Evolutionary conservation across 2,113 vertebrate species (phyloP).

Genomic region (Thomomys bottae): DNA sequence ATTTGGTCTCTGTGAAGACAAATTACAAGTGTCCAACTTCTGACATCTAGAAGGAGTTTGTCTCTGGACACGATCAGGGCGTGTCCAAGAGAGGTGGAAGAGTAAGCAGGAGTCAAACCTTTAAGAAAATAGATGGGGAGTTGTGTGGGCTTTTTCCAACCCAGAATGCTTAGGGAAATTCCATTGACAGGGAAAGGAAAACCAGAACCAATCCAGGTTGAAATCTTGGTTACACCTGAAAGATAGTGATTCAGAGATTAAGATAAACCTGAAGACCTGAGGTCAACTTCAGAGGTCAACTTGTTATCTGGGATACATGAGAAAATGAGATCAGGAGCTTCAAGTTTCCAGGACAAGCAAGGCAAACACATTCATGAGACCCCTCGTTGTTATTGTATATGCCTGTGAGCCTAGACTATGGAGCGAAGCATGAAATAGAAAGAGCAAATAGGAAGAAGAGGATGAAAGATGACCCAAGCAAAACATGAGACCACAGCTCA

Average conservation of each 20-base stretch:
- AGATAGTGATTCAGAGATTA: background rate
- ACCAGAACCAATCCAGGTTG: background rate
- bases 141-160: background rate
- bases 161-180: background rate
- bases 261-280: background rate
- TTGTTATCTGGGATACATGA: no score
- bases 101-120: background rate
- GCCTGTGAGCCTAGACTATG: no score
- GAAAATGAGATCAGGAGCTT: no score
- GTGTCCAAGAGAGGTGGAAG: background rate
- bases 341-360: no score
- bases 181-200: background rate
- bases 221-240: background rate
- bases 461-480: no score
- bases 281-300: background rate
- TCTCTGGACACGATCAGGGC: background rate
- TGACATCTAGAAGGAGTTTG: background rate
- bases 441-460: no score
- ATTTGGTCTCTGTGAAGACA: background rate
- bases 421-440: no score
- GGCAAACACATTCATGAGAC: no score
- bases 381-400: no score
- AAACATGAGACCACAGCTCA: no score
- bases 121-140: background rate
- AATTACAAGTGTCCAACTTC: background rate